A percentile compares a stretch with the other conserved stretches of the same genome.
Conservation (phyloP, 2,888 invertebrate species). For the Epistrophe eligans region DNA sequence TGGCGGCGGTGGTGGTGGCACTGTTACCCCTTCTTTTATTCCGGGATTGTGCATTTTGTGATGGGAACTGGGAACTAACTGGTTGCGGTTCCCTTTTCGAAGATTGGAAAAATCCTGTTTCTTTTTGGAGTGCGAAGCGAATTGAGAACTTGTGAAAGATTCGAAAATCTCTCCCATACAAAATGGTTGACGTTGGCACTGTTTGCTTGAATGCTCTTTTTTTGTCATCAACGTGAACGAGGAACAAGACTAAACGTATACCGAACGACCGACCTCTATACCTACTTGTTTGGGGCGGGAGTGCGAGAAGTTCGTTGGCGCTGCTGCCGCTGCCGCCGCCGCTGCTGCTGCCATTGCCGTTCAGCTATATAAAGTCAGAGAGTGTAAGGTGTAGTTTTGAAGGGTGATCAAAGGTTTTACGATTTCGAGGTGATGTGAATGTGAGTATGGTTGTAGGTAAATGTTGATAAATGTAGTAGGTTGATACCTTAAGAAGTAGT, state of each 20-base stretch:
- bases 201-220: slow-evolving; percentile 58
- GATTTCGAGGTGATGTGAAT: slow-evolving; percentile 38
- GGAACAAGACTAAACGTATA: background rate
- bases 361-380: slow-evolving; percentile 48
- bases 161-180: slow-evolving; percentile 68
- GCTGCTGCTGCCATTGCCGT: background rate
- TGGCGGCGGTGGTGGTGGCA: slow-evolving; percentile 18
- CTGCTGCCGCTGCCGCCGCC: background rate
- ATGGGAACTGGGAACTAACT: slow-evolving; percentile 64
- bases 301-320: slow-evolving; percentile 43
- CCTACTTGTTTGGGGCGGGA: slow-evolving; percentile 49
- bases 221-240: slow-evolving; percentile 5
- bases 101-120: slow-evolving; percentile 49
- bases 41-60: slow-evolving; percentile 65
- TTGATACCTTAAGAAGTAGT: background rate
- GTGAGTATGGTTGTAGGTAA: slow-evolving; percentile 25
- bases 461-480: slow-evolving; percentile 9
- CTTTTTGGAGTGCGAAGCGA: slow-evolving; percentile 30
- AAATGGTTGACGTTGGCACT: slow-evolving; percentile 71
- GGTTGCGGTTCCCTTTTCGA: slow-evolving; percentile 61
- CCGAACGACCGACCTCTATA: no score
- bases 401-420: slow-evolving; percentile 68
- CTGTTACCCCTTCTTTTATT: slow-evolving; percentile 55
- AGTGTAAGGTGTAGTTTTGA: slow-evolving; percentile 67
- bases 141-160: slow-evolving; percentile 58